Conservation (phyloP, 92 coral and sea anemone species). For the Anthopleura xanthogrammica region DNA sequence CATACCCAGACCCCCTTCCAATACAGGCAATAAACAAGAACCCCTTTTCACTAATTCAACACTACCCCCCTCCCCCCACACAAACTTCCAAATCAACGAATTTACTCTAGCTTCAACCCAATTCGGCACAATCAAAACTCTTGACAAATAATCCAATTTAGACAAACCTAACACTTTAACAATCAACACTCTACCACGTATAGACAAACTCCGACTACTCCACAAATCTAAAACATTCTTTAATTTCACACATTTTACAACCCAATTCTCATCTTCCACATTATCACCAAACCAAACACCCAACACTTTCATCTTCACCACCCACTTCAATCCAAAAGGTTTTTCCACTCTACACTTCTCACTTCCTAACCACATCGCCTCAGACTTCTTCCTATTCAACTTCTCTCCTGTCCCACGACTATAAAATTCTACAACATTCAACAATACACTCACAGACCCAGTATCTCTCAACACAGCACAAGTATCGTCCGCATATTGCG, state of each 20-base stretch:
- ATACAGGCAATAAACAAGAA: background rate
- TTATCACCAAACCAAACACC: conserved; percentile 24
- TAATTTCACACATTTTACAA: conserved; percentile 4
- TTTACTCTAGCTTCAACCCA: background rate
- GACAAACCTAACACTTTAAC: background rate
- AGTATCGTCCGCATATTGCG: conserved; percentile 38
- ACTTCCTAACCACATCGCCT: conserved; percentile 29
- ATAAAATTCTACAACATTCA: conserved; percentile 5
- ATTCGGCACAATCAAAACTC: background rate
- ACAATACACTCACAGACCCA: background rate
- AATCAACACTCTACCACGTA: background rate
- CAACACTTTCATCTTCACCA: conserved; percentile 8
- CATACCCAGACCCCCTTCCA: background rate
- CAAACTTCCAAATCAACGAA: background rate
- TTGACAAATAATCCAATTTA: background rate
- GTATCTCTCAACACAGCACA: background rate
- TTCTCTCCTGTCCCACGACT: conserved; percentile 19
- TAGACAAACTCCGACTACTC: conserved; percentile 9
- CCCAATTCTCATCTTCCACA: conserved; percentile 27
- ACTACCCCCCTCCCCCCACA: background rate
- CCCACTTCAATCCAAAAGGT: conserved; percentile 26
- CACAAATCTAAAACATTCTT: background rate
- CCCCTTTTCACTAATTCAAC: background rate
- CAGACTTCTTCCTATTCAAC: conserved; percentile 27
- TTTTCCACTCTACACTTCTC: background rate